phyloP scores from a whole-genome alignment of 2,797 vertebrate genomes.

The Megaceryle alcyon region DNA sequence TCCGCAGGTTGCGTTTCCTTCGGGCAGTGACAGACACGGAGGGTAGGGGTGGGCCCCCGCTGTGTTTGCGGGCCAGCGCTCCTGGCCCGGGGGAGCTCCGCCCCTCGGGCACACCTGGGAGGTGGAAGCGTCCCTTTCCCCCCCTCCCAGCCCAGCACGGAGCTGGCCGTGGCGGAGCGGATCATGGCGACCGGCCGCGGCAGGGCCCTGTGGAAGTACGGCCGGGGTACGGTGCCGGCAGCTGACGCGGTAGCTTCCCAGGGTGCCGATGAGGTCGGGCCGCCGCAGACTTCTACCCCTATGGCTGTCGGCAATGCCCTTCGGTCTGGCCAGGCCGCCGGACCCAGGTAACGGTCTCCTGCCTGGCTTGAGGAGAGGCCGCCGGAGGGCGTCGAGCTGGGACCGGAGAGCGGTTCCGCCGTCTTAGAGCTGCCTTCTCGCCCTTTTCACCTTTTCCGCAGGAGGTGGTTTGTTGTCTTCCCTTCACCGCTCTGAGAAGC shows the following conservation, averaged over 20 bases:
- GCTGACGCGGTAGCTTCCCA: no score
- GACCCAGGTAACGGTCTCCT: neutral
- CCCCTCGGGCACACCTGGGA: neutral
- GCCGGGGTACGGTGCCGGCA: neutral
- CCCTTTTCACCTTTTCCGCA: rapidly evolving
- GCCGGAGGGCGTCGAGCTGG: neutral
- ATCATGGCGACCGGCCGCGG: constrained; percentile 34
- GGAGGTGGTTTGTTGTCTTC: neutral
- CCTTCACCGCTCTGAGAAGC: no score
- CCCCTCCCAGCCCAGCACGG: no score
- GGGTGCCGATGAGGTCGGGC: no score
- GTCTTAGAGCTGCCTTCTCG: neutral
- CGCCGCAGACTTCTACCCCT: no score
- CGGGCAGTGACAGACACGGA: no score
- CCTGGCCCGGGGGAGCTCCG: neutral
- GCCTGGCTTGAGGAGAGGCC: neutral
- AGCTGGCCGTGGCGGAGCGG: neutral
- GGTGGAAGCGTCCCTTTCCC: no score
- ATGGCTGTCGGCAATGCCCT: rapidly evolving
- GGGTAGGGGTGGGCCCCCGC: no score
- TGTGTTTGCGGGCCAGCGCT: no score
- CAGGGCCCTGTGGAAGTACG: neutral
- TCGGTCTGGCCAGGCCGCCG: no score
- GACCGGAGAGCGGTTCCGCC: neutral
- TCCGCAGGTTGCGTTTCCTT: no score